Conservation (phyloP, 2,113 vertebrate species). For the Microtus pennsylvanicus region DNA sequence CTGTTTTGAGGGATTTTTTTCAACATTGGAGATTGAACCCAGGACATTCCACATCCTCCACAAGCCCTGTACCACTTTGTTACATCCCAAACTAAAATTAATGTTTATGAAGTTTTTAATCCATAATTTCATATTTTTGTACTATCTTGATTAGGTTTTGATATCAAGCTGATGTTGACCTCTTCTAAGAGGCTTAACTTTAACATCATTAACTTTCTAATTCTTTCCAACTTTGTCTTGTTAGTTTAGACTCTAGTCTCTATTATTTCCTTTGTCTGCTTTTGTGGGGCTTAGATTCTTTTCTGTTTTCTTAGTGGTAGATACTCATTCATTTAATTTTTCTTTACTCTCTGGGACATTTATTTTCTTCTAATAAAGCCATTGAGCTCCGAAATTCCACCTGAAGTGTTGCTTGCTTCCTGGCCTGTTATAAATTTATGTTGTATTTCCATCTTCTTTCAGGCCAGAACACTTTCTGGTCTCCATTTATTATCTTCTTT, state of each 20-base stretch:
- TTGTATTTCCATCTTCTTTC: not conserved
- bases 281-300: not conserved
- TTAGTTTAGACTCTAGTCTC: not conserved
- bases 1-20: not conserved
- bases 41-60: not conserved
- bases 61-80: not conserved
- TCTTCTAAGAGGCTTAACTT: not conserved
- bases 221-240: not conserved
- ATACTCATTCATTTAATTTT: not conserved
- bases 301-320: not conserved
- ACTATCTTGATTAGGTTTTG: not conserved
- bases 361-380: not conserved
- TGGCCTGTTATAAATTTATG: not conserved
- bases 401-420: not conserved
- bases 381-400: not conserved
- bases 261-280: not conserved
- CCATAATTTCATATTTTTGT: not conserved
- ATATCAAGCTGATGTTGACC: not conserved
- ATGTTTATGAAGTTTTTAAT: not conserved
- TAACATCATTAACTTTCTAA: not conserved
- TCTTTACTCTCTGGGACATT: not conserved
- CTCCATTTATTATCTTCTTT: not conserved
- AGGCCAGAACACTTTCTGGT: not conserved
- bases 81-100: not conserved
- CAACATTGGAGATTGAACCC: not conserved